Evolutionary conservation across 2,797 vertebrate genomes (phyloP), one percentile per base, ranked within the genome.

Genomic region (Spinus pinus): DNA sequence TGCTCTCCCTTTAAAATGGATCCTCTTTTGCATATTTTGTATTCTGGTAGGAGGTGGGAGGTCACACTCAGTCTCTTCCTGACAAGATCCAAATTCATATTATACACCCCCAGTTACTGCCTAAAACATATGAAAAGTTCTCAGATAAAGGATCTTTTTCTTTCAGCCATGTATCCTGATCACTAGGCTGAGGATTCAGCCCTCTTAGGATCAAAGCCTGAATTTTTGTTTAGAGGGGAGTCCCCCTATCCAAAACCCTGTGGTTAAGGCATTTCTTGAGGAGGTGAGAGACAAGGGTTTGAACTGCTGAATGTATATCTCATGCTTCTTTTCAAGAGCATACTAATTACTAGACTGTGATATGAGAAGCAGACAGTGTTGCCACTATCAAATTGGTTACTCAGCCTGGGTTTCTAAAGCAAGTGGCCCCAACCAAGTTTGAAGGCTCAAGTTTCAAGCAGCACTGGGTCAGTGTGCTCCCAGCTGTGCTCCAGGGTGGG

Each of bases 31-130:
- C 86, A 89, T 93, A 82, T 81, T 91, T 75, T 91, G 61, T 93
- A 72, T 92, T 94, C 78, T 86, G 78, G 81, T 94, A 95, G 93
- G 91, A 94, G 80, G 91, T 88, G 90, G 75, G 87, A 96, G 95
- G 90, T 96, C 95, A 90, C 82, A 79, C 62, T 83, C 56, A 74
- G 58, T 81, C 62, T 94, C 47, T 93, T 95, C 65, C 90, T 86
- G 77, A 90, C 73, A 79, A 84, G 82, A 86, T 95, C 91, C 85
- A 90, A 90, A 90, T 90, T 83, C 85, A 54, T 81, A 75, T 83
- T 94, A 88, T 93, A 75, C 91, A 78, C 86, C 71, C 46, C 60
- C 60, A 77, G 65, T 72, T 72, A 86, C 69, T 81, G 69, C 90
- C 77, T 86, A 69, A 94, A 94, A 91, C 66, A 47, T 65, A 81